Base-by-base conservation (phyloP, 2,113 vertebrate genomes). In the Glaucomys volans region DNA sequence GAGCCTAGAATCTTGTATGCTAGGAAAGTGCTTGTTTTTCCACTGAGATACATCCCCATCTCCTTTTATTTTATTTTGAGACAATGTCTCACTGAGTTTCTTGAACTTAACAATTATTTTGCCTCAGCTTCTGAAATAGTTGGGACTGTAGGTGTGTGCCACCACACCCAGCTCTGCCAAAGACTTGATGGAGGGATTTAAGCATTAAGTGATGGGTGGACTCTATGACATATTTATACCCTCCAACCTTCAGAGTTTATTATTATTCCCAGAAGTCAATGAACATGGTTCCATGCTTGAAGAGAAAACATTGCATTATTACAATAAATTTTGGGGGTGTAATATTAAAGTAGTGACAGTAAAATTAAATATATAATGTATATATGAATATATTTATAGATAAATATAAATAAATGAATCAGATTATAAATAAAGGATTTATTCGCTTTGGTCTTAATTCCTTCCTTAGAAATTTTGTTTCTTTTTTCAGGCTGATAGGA, bases 401-500 rank as follows among this genome's bases (percentile, higher is more conserved):
- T 72, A 62, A 76, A 71, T 88, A 28, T 72, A 84, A 66, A 50
- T n/a, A 83, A 95, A 76, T 72, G 59, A 77, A 66, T 0, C 42
- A 42, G 9, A 77, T 5, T 47, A 11, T 90, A 97, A 89, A 59
- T 14, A 50, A 79, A 3, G 59, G 37, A n/a, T 77, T 97, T 82
- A 7, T 95, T 96, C 69, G 30, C 77, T 94, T 97, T 74, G 80
- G 37, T 83, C 26, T 92, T 83, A 95, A 47, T 84, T 94, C 26
- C 5, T 87, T 97, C 32, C 82, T 97, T 76, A 64, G 35, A 97
- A 98, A 1, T 26, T 93, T 57, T 66, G 26, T 92, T 95, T 37
- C 9, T 95, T 94, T 37, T 98, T 95, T 88, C 97, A 99, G 99
- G 99, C 99, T 62, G 99, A 99, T 97, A 98, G 98, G 80, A 98